phyloP scores from a whole-genome alignment of 64 coral and sea anemone genomes.

The Trachythela sp. region DNA sequence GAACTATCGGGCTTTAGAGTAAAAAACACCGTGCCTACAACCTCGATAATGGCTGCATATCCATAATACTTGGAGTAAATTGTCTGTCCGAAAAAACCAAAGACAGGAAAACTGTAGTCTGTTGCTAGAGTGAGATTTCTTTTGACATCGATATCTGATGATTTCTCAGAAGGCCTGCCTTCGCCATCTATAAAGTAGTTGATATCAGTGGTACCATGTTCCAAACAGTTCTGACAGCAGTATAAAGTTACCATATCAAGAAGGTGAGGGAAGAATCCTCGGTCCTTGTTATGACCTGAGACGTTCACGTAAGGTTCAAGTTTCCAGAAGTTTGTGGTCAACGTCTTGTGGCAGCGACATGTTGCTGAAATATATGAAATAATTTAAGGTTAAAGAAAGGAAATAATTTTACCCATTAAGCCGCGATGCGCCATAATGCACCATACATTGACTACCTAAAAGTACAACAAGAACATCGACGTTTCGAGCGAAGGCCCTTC shows the following conservation, averaged over 20 bases:
- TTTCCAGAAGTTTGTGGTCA: background rate
- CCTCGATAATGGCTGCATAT: constrained; percentile 60
- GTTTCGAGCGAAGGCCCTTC: too few species aligned
- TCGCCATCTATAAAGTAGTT: background rate
- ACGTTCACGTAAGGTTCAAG: background rate
- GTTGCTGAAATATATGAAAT: too few species aligned
- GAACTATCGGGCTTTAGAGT: constrained; percentile 44
- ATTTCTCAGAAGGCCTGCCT: background rate
- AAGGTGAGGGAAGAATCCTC: background rate
- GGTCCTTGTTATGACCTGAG: background rate
- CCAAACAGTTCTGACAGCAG: constrained; percentile 7
- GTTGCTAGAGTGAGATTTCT: background rate
- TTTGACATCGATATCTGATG: constrained; percentile 14
- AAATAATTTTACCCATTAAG: too few species aligned
- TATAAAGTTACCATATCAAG: background rate
- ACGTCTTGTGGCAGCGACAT: too few species aligned
- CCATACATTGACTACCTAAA: too few species aligned
- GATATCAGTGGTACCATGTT: background rate
- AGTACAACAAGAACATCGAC: too few species aligned
- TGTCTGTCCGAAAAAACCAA: constrained; percentile 50
- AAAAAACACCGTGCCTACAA: constrained; percentile 59
- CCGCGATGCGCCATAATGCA: too few species aligned
- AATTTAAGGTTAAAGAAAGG: too few species aligned
- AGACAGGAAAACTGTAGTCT: constrained; percentile 66
- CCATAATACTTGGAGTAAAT: constrained; percentile 55